Percentiles rank a stretch among this genome's conserved stretches.
These are phyloP conservation scores for Acanthurus tractus DNA, from an alignment of 2,797 vertebrate genomes.

Conservation along the genomic window DNA sequence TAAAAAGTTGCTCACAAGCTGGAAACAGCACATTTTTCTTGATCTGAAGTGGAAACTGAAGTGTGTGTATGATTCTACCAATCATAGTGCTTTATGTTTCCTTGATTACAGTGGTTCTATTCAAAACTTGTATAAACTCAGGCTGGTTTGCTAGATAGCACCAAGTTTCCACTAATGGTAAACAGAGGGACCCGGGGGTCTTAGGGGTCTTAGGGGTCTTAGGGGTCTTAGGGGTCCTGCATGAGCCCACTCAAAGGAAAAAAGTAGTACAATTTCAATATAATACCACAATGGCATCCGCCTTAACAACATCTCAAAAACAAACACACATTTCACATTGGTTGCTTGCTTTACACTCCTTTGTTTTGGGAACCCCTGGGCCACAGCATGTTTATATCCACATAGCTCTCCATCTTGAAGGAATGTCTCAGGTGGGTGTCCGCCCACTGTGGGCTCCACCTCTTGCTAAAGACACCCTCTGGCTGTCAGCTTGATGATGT, in stretches of 20 bases:
- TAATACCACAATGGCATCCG: background rate
- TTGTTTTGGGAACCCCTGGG: constrained; percentile 29
- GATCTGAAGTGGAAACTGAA: too few relatives aligned
- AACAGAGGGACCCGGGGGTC: background rate
- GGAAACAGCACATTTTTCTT: too few relatives aligned
- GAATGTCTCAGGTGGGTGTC: constrained; percentile 77
- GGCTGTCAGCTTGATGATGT: constrained; percentile 51
- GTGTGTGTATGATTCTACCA: too few relatives aligned
- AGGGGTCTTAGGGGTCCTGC: background rate
- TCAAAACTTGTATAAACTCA: too few relatives aligned
- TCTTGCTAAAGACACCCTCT: constrained; percentile 54
- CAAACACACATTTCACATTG: background rate
- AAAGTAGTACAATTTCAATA: background rate
- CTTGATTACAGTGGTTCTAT: too few relatives aligned
- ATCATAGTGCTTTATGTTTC: too few relatives aligned
- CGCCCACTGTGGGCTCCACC: constrained; percentile 56
- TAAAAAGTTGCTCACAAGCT: too few relatives aligned
- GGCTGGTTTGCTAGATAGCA: too few relatives aligned
- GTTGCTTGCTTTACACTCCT: background rate
- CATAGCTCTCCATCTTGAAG: constrained; percentile 47
- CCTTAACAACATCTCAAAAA: too few relatives aligned
- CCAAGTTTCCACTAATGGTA: too few relatives aligned
- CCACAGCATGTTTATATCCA: constrained; percentile 58
- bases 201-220: background rate
- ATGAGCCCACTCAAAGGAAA: background rate